Percentiles rank a stretch among this genome's conserved stretches.
phyloP scores from a whole-genome alignment of 2,113 vertebrate genomes.

The Prunella fulvescens region DNA sequence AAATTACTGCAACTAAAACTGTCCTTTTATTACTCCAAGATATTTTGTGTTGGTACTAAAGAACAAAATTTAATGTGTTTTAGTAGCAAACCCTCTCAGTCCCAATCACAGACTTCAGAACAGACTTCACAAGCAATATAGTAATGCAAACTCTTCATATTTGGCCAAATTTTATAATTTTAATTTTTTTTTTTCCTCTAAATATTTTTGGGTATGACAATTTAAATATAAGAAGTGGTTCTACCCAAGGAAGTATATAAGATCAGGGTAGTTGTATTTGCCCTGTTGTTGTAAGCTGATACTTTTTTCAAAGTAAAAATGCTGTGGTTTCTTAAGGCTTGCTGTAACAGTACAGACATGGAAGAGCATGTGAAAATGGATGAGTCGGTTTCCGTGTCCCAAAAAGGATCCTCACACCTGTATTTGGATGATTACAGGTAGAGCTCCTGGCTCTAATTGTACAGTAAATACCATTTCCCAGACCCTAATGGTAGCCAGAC shows the following conservation, averaged over 20 bases:
- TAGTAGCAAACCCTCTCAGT: not conserved
- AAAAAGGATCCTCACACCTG: slow-evolving; percentile 86
- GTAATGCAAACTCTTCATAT: not conserved
- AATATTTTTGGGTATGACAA: slow-evolving; percentile 67
- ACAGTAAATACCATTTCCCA: slow-evolving; percentile 91
- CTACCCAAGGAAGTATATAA: slow-evolving; percentile 58
- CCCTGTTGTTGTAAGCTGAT: not conserved
- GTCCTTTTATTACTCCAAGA: slow-evolving; percentile 72
- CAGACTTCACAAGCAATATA: slow-evolving; percentile 2
- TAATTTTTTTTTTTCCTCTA: not conserved
- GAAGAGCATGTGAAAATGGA: slow-evolving; percentile 85
- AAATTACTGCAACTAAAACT: slow-evolving; percentile 78
- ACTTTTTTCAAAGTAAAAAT: slow-evolving; percentile 9
- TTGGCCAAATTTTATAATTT: slow-evolving; percentile 1
- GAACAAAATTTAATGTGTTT: slow-evolving; percentile 57
- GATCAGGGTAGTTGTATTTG: not conserved
- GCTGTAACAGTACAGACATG: slow-evolving; percentile 72
- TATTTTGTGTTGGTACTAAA: slow-evolving; percentile 66
- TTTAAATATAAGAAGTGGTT: slow-evolving; percentile 75
- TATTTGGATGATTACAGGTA: slow-evolving; percentile 94
- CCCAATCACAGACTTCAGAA: slow-evolving; percentile 3
- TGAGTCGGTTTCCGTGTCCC: slow-evolving; percentile 84
- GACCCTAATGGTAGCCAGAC: slow-evolving; percentile 88
- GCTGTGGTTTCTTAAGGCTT: slow-evolving; percentile 70
- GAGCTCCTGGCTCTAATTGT: slow-evolving; percentile 91